phyloP scores from a whole-genome alignment of 1,140 invertebrate species.

The Stratiolaelaps scimitus region DNA sequence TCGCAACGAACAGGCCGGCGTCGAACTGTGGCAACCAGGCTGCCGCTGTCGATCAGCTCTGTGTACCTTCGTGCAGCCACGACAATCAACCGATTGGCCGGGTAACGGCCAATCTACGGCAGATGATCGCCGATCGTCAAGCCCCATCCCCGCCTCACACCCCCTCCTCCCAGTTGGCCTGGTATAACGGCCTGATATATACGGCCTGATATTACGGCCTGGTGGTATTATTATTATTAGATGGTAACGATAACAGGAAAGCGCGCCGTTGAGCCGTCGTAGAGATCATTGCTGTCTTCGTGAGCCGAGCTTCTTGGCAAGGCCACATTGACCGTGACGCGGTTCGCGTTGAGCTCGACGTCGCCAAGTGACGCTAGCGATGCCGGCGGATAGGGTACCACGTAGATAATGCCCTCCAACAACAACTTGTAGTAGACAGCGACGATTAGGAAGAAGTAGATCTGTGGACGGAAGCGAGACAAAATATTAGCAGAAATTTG shows the following conservation, averaged over 20 bases:
- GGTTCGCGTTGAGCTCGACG: constrained; percentile 19
- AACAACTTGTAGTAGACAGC: constrained; percentile 23
- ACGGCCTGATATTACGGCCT: too few relatives aligned
- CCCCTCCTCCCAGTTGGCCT: too few relatives aligned
- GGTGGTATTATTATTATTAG: neutral
- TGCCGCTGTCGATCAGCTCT: too few relatives aligned
- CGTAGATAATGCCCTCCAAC: constrained; percentile 13
- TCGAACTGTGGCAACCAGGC: too few relatives aligned
- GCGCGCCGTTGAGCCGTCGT: neutral
- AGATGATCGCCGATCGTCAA: too few relatives aligned
- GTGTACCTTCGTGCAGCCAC: too few relatives aligned
- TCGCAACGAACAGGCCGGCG: too few relatives aligned
- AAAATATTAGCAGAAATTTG: too few relatives aligned
- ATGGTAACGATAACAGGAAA: constrained; percentile 19
- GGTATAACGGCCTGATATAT: too few relatives aligned
- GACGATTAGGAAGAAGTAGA: constrained; percentile 25
- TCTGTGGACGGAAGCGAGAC: neutral
- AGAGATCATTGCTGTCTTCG: neutral
- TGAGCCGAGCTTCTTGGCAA: constrained; percentile 1
- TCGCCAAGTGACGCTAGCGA: neutral
- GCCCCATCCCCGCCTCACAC: too few relatives aligned
- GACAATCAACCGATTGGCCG: too few relatives aligned
- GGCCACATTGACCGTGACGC: constrained; percentile 15
- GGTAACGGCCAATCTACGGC: too few relatives aligned
- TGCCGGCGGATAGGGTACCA: constrained; percentile 16